Evolutionary conservation across 2,113 vertebrate genomes (phyloP), one percentile per base, ranked within the genome.

Genomic region (Tyto alba): DNA sequence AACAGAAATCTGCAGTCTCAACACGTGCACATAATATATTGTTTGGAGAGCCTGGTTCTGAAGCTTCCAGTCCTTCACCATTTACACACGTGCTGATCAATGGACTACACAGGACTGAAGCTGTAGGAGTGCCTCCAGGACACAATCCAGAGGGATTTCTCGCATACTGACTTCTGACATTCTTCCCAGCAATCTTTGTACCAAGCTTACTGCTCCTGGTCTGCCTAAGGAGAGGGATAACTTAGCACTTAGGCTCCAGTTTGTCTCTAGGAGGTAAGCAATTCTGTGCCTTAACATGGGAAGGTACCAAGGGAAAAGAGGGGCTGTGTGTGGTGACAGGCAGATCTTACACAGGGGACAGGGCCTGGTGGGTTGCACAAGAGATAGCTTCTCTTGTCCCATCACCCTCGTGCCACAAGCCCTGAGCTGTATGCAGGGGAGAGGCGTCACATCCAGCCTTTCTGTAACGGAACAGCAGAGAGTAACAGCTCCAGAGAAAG

Each of bases 401-500:
- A 17, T 43, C 2, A 2, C 30, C 5, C 38, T 75, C 16, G 13
- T 43, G 50, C 32, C 6, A 10, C 0, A 0, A 71, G 34, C 19
- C 15, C 19, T 36, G 32, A 74, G 36, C 30, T 47, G 6, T 16
- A 6, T 4, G 7, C 26, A 34, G 59, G 34, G 7, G 19, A 23
- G 21, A 36, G 13, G 5, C 6, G 3, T 77, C 53, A 16, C 34
- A 30, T 21, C 20, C 18, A 74, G 47, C 6, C 29, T 18, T 62
- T 66, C 25, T 68, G 4, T 62, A 64, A 55, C 0, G 0, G 25
- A 74, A 62, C 11, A 23, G 41, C 34, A 59, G 25, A 64, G 21
- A 48, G 34, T 30, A 80, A 47, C 43, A 47, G 13, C 20, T 75
- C 4, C 56, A 69, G n/a, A 10, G 25, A 36, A 34, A 16, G 25